Conservation (phyloP, 2,888 invertebrate species). For the Melanchra persicariae region DNA sequence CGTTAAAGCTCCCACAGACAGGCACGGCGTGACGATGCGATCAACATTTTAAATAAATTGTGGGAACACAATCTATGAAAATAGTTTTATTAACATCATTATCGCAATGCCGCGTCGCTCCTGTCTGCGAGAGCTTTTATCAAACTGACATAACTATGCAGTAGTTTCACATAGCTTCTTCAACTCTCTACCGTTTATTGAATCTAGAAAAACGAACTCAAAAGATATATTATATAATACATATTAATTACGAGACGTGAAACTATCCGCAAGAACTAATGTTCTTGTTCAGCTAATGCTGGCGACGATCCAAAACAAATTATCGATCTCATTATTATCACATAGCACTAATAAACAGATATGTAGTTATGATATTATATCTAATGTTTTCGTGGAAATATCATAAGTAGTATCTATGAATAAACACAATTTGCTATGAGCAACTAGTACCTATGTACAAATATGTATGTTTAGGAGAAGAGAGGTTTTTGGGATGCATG, state of each 20-base stretch:
- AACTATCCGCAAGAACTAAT: conserved; percentile 29
- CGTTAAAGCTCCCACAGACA: too few species aligned
- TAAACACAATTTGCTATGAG: not conserved
- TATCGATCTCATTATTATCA: conserved; percentile 45
- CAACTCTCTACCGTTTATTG: too few species aligned
- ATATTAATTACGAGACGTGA: conserved; percentile 13
- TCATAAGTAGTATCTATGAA: conserved; percentile 5
- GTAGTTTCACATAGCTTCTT: not conserved
- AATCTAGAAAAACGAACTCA: not conserved
- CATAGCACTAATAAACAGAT: conserved; percentile 32
- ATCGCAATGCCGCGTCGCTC: not conserved
- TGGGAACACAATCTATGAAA: too few species aligned
- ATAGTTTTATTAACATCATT: too few species aligned
- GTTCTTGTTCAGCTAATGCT: too few species aligned
- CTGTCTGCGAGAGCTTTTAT: not conserved
- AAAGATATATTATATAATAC: conserved; percentile 3
- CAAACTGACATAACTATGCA: too few species aligned
- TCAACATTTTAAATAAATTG: too few species aligned
- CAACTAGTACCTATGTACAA: not conserved
- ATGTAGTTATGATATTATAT: conserved; percentile 35
- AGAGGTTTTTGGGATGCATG: too few species aligned
- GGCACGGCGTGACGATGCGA: too few species aligned
- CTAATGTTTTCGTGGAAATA: conserved; percentile 30
- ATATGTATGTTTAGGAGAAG: too few species aligned
- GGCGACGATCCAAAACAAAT: conserved; percentile 47